phyloP scores from a whole-genome alignment of 2,888 invertebrate genomes.

The Thereva nobilitata region DNA sequence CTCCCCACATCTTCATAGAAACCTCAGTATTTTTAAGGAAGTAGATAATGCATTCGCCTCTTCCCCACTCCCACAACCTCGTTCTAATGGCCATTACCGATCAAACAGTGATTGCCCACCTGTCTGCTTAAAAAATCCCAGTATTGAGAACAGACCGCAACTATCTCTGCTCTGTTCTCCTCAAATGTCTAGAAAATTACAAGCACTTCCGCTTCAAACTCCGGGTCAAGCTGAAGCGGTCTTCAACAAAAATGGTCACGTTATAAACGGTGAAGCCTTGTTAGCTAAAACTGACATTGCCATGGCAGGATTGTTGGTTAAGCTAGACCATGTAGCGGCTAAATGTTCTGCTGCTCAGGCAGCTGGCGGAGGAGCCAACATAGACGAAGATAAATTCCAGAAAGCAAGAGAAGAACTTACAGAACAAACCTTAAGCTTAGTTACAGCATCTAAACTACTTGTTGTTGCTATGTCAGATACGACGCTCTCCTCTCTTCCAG shows the following conservation, averaged over 20 bases:
- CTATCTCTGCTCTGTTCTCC: constrained; percentile 62
- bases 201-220: constrained; percentile 29
- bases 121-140: constrained; percentile 45
- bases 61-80: constrained; percentile 42
- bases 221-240: constrained; percentile 45
- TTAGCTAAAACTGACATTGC: constrained; percentile 72
- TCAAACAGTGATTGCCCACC: constrained; percentile 49
- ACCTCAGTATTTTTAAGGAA: constrained; percentile 64
- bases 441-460: constrained; percentile 79
- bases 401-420: constrained; percentile 78
- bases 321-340: constrained; percentile 72
- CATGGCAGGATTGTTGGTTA: constrained; percentile 68
- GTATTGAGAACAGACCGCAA: constrained; percentile 46
- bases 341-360: constrained; percentile 74
- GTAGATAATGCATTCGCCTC: constrained; percentile 60
- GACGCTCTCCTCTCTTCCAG: constrained; percentile 64
- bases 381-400: constrained; percentile 78
- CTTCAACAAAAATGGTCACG: constrained; percentile 63
- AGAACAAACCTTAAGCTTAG: constrained; percentile 77
- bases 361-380: constrained; percentile 74
- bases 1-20: constrained; percentile 67
- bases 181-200: constrained; percentile 60
- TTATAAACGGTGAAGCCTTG: constrained; percentile 64
- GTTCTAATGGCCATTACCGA: constrained; percentile 52
- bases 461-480: constrained; percentile 80